Conservation (phyloP, 2,113 vertebrate species). For the Colius striatus region DNA sequence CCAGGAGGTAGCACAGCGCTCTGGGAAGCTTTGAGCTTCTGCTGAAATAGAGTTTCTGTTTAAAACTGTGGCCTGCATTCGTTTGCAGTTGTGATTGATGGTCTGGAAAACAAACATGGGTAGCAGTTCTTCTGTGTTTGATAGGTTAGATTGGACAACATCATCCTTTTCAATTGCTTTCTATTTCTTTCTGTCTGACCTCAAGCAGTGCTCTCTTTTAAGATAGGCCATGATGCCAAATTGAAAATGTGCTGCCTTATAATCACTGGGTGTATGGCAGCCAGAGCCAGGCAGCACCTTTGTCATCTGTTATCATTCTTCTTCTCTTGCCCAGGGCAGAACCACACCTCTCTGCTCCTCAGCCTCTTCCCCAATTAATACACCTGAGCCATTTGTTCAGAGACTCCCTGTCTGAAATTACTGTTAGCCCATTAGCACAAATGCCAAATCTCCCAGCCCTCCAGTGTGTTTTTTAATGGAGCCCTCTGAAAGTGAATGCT, state of each 20-base stretch:
- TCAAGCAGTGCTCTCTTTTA: background rate
- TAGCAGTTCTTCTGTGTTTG: background rate
- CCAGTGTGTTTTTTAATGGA: conserved; percentile 45
- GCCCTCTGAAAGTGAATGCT: conserved; percentile 47
- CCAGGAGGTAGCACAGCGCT: background rate
- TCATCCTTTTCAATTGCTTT: background rate
- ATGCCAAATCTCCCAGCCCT: background rate
- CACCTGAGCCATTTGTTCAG: background rate
- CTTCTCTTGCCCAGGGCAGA: background rate
- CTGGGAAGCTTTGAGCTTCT: background rate
- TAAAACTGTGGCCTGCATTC: background rate
- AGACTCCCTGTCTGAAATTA: background rate
- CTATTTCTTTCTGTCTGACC: background rate
- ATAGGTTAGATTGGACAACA: background rate
- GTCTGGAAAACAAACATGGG: background rate
- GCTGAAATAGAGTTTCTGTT: background rate
- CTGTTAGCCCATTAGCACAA: background rate
- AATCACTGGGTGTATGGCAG: background rate
- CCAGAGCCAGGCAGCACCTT: background rate
- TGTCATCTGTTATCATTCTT: background rate
- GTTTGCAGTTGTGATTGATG: background rate
- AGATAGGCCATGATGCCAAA: background rate
- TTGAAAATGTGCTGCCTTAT: background rate
- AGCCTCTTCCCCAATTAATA: background rate
- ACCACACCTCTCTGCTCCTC: background rate